These are phyloP conservation scores for Hippolais icterina DNA, from an alignment of 2,113 vertebrate genomes.

Conservation along the genomic window DNA sequence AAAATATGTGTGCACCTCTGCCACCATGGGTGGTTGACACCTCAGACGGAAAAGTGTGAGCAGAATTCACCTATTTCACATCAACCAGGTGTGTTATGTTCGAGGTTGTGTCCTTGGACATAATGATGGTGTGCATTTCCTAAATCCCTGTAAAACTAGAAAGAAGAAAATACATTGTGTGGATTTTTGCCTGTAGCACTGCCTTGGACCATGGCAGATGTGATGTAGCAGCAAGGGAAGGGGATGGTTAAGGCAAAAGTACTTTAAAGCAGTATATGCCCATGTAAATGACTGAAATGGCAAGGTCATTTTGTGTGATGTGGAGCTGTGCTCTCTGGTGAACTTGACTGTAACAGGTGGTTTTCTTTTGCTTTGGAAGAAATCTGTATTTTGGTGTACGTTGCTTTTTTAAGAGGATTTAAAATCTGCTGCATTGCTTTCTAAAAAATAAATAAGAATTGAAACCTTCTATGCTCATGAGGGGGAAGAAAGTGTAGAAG, in stretches of 20 bases:
- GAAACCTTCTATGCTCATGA: background rate
- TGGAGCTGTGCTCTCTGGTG: background rate
- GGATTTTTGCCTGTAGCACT: background rate
- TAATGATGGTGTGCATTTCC: fast-evolving
- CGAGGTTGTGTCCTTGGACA: fast-evolving
- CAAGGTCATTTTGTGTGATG: background rate
- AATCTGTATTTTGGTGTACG: background rate
- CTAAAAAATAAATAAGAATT: background rate
- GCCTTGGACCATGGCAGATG: background rate
- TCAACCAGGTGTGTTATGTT: background rate
- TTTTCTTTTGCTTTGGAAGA: background rate
- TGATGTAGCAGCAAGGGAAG: background rate
- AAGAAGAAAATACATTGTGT: background rate
- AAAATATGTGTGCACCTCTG: background rate
- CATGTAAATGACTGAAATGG: background rate
- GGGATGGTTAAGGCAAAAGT: background rate
- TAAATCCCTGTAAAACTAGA: background rate
- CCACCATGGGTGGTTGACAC: background rate
- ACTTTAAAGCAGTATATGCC: background rate
- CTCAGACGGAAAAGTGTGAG: background rate
- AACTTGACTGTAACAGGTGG: background rate
- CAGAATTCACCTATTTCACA: background rate
- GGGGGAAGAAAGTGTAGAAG: background rate
- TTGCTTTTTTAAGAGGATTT: background rate
- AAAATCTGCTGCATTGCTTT: background rate